A percentile compares a stretch with the other conserved stretches of the same genome.
These are phyloP conservation scores for Spinibarbus caldwelli DNA, from an alignment of 2,797 vertebrate species.

Conservation along the genomic window DNA sequence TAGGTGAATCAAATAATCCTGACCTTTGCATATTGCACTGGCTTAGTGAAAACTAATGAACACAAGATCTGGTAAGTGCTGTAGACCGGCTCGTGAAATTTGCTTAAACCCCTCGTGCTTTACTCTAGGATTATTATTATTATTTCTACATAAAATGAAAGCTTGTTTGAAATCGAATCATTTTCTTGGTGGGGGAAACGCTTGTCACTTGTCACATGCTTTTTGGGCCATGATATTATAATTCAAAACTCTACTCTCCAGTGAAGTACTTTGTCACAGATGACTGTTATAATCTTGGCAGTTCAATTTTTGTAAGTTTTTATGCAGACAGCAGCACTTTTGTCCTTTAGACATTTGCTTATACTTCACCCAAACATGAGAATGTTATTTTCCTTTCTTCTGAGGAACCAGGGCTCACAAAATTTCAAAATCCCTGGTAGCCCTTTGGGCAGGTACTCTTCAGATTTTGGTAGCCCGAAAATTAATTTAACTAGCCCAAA, in stretches of 20 bases:
- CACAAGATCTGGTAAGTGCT: slow-evolving; percentile 24
- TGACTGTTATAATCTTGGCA: background rate
- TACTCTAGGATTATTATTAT: slow-evolving; percentile 3
- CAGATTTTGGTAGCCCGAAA: no score
- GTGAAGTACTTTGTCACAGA: background rate
- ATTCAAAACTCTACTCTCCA: background rate
- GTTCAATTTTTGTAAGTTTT: background rate
- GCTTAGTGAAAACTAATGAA: slow-evolving; percentile 30
- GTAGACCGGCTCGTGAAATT: background rate
- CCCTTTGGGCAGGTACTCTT: no score
- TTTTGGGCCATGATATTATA: slow-evolving; percentile 19
- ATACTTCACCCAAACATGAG: background rate
- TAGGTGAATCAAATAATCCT: slow-evolving; percentile 48
- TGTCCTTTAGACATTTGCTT: slow-evolving; percentile 1
- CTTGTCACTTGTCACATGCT: slow-evolving; percentile 9
- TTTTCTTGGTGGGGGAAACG: background rate
- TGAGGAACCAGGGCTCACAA: no score
- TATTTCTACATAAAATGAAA: background rate
- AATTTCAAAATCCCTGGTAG: no score
- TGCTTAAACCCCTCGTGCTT: background rate
- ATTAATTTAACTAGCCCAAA: no score
- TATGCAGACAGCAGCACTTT: background rate
- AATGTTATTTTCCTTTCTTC: background rate
- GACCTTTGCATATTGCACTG: slow-evolving; percentile 34
- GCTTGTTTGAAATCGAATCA: background rate